phyloP scores from a whole-genome alignment of 2,797 vertebrate species.

The Dipus sagitta region DNA sequence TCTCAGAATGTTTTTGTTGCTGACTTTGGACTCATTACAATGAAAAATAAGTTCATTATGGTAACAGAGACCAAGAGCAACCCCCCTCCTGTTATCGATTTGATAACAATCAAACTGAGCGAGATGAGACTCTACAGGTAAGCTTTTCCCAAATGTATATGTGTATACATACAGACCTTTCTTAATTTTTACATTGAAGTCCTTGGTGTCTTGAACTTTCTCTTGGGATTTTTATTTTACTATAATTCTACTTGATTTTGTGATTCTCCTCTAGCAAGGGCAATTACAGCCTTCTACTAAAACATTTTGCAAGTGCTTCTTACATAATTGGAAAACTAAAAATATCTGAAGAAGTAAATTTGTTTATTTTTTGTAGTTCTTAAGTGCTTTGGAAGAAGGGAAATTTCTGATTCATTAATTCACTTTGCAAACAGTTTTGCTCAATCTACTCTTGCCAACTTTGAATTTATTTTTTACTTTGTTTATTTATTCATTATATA shows the following conservation, averaged over 20 bases:
- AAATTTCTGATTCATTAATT: conserved; percentile 40
- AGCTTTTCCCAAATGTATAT: conserved; percentile 55
- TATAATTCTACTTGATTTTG: conserved; percentile 18
- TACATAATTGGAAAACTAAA: conserved; percentile 37
- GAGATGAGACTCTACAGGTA: conserved; percentile 98
- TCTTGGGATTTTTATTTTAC: conserved; percentile 54
- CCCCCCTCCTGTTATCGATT: conserved; percentile 95
- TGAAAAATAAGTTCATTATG: conserved; percentile 93
- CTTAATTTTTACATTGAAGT: conserved; percentile 19
- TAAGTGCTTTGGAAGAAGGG: not conserved
- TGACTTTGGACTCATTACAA: conserved; percentile 95
- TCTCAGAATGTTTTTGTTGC: conserved; percentile 95
- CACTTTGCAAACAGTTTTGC: not conserved
- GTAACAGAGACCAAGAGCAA: conserved; percentile 87
- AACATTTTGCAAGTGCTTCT: conserved; percentile 24
- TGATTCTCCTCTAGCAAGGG: conserved; percentile 35
- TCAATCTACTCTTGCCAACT: not conserved
- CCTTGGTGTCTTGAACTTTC: conserved; percentile 2
- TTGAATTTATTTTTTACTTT: not conserved
- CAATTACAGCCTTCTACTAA: conserved; percentile 22
- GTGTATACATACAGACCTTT: not conserved
- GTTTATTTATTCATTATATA: too few species aligned
- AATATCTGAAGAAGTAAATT: conserved; percentile 24
- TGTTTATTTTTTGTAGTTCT: conserved; percentile 6
- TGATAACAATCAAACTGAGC: conserved; percentile 94